phyloP scores from a whole-genome alignment of 2,113 vertebrate genomes.

The Corapipo altera region DNA sequence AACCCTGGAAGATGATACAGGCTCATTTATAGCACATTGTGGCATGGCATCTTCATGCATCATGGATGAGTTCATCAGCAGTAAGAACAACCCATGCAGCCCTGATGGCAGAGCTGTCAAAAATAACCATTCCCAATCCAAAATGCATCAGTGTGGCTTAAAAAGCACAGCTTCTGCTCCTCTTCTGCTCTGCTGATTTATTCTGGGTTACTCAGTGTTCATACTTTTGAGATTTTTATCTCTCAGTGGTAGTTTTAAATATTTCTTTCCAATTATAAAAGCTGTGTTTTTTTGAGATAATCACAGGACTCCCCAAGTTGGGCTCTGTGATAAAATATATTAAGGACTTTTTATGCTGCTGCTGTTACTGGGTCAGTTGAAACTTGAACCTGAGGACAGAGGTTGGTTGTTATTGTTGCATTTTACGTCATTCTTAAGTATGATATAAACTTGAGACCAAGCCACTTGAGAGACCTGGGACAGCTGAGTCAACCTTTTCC shows the following conservation, averaged over 20 bases:
- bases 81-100: not conserved
- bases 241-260: rapidly evolving
- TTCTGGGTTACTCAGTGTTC: not conserved
- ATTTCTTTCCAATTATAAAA: not conserved
- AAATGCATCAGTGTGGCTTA: not conserved
- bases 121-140: not conserved
- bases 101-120: not conserved
- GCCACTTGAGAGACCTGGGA: not conserved
- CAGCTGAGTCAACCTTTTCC: not conserved
- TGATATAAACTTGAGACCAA: not conserved
- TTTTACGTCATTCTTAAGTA: not conserved
- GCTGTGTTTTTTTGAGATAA: not conserved
- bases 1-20: not conserved
- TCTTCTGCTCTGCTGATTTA: not conserved
- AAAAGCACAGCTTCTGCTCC: not conserved
- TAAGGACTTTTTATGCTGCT: not conserved
- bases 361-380: not conserved
- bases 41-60: not conserved
- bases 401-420: not conserved
- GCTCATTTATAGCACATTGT: not conserved
- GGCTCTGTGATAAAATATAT: not conserved
- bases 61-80: rapidly evolving
- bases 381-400: not conserved
- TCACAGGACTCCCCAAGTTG: not conserved
- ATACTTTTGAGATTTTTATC: not conserved